Evolutionary conservation across 2,888 invertebrate genomes (phyloP).

Genomic region (Artemia sinica): DNA sequence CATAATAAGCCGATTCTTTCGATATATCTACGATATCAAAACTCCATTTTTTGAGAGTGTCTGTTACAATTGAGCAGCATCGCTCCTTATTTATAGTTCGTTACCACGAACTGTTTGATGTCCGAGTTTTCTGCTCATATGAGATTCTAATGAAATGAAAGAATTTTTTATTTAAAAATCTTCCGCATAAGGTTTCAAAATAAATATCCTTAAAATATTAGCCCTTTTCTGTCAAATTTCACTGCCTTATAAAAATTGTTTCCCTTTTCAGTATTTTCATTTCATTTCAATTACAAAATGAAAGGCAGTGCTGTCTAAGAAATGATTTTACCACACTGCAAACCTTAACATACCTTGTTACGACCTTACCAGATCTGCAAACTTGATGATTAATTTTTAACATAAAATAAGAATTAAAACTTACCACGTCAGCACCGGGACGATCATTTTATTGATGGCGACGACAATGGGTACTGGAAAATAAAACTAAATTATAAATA

Average conservation of each 20-base stretch:
- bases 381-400: neutral
- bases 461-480: slow-evolving; percentile 77
- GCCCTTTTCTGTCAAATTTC: neutral
- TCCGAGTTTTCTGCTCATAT: no score
- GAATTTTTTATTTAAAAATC: no score
- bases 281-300: neutral
- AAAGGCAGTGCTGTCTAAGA: neutral
- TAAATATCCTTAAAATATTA: no score
- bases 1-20: no score
- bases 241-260: neutral
- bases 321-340: neutral
- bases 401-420: slow-evolving; percentile 30
- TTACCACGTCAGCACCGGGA: slow-evolving; percentile 68
- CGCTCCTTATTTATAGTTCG: no score
- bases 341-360: neutral
- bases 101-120: no score
- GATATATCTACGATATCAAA: no score
- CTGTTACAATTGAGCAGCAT: no score
- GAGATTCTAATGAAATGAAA: no score
- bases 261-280: neutral
- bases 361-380: neutral
- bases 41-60: no score
- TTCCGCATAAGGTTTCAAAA: no score
- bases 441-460: slow-evolving; percentile 95
- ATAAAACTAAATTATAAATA: slow-evolving; percentile 23